These are phyloP conservation scores for Tetranychus piercei DNA, from an alignment of 2,888 invertebrate genomes.

Conservation along the genomic window DNA sequence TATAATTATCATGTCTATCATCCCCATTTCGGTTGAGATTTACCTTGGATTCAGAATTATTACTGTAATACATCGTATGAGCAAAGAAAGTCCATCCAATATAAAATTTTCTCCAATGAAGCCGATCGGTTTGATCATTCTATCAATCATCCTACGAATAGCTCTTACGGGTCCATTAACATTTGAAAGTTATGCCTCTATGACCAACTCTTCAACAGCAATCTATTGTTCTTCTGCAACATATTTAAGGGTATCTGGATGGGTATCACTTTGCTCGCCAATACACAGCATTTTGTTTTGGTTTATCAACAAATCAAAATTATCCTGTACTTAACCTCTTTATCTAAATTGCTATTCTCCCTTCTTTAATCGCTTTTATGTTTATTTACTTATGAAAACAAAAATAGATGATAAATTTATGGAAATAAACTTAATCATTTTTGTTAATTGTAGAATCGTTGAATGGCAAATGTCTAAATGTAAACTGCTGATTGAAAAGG, in stretches of 20 bases:
- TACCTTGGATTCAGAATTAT: not conserved
- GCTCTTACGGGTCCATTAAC: not conserved
- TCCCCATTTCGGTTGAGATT: not conserved
- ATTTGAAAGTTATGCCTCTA: not conserved
- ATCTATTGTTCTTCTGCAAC: not conserved
- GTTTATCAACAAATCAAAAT: not conserved
- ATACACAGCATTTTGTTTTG: not conserved
- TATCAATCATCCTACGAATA: not conserved
- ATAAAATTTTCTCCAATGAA: not conserved
- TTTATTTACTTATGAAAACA: not conserved
- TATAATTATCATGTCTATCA: not conserved
- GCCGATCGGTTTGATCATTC: not conserved
- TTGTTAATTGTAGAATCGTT: not conserved
- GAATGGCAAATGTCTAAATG: not conserved
- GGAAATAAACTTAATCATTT: not conserved
- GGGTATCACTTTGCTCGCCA: not conserved
- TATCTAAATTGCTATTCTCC: not conserved
- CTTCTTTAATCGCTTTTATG: too few relatives aligned
- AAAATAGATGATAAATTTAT: not conserved
- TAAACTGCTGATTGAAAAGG: constrained; percentile 10
- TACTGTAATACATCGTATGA: not conserved
- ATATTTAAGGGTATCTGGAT: not conserved
- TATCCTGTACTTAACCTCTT: not conserved
- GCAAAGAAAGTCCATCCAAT: not conserved
- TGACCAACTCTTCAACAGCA: not conserved